phyloP scores from a whole-genome alignment of 92 coral and sea anemone genomes.

The Diadumene lineata region DNA sequence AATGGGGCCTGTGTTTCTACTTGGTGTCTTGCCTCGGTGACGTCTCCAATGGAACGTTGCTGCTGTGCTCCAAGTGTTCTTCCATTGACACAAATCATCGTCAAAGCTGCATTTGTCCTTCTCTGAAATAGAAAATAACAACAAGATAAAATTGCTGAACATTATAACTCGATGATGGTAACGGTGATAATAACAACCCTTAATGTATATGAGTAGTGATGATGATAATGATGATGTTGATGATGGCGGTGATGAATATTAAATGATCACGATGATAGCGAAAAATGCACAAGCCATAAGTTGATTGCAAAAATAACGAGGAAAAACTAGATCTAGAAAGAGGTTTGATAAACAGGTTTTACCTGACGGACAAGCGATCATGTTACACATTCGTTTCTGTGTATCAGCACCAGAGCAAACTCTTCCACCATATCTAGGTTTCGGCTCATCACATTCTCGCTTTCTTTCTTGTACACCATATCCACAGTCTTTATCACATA shows the following conservation, averaged over 20 bases:
- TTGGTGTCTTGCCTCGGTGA: conserved; percentile 68
- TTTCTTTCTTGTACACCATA: conserved; percentile 69
- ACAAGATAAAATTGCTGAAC: not conserved
- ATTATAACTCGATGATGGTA: too few species aligned
- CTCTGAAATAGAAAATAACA: conserved; percentile 31
- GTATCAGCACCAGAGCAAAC: conserved; percentile 58
- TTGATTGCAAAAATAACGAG: not conserved
- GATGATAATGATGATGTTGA: not conserved
- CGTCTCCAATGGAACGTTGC: conserved; percentile 78
- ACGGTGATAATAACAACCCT: too few species aligned
- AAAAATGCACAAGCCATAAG: not conserved
- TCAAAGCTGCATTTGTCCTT: conserved; percentile 63
- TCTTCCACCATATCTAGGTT: conserved; percentile 76
- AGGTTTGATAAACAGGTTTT: conserved; percentile 4
- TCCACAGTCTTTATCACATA: conserved; percentile 75
- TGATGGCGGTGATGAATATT: not conserved
- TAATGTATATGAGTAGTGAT: too few species aligned
- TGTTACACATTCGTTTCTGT: conserved; percentile 68
- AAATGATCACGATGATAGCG: not conserved
- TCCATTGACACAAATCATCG: conserved; percentile 73
- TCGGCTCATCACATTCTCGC: conserved; percentile 78
- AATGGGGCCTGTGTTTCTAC: conserved; percentile 81
- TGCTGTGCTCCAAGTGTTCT: conserved; percentile 77
- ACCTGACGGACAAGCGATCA: conserved; percentile 69
- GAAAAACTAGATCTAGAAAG: not conserved